A percentile compares a stretch with the other conserved stretches of the same genome.
These are phyloP conservation scores for Globodera rostochiensis DNA, from an alignment of 1,140 invertebrate species.

Conservation along the genomic window DNA sequence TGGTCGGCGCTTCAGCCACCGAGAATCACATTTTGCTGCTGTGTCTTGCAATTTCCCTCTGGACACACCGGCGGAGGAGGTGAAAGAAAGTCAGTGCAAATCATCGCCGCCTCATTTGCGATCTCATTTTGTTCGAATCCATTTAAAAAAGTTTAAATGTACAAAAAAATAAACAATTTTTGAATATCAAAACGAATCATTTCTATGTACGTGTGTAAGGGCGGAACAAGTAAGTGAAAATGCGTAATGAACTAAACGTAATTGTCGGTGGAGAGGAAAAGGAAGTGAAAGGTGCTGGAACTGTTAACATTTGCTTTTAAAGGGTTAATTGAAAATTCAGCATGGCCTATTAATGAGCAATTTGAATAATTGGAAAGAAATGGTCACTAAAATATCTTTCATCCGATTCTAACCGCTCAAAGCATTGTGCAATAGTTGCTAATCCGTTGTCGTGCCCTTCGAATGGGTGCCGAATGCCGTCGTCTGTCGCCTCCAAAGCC, in stretches of 20 bases:
- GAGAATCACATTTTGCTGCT: not conserved
- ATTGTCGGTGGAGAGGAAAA: not conserved
- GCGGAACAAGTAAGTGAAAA: not conserved
- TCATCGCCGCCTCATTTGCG: too few species aligned
- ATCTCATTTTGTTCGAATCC: not conserved
- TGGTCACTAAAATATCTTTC: not conserved
- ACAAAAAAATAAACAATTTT: not conserved
- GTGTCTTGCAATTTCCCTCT: not conserved
- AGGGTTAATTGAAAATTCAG: not conserved
- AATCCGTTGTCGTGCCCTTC: conserved; percentile 34
- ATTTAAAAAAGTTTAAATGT: not conserved
- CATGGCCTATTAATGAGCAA: conserved; percentile 1
- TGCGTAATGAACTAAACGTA: not conserved
- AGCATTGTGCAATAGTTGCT: conserved; percentile 45
- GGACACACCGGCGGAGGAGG: not conserved
- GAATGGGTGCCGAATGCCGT: conserved; percentile 28
- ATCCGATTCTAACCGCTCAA: conserved; percentile 8
- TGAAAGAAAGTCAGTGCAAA: not conserved
- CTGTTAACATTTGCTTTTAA: not conserved
- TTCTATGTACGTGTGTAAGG: too few species aligned
- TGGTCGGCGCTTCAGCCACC: conserved; percentile 3
- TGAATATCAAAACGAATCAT: too few species aligned
- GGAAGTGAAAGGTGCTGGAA: not conserved
- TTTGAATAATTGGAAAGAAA: not conserved
- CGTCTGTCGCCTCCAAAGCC: conserved; percentile 11